Base-by-base conservation (phyloP, 2,888 invertebrate genomes). In the Xestoiulus laeticollis region DNA sequence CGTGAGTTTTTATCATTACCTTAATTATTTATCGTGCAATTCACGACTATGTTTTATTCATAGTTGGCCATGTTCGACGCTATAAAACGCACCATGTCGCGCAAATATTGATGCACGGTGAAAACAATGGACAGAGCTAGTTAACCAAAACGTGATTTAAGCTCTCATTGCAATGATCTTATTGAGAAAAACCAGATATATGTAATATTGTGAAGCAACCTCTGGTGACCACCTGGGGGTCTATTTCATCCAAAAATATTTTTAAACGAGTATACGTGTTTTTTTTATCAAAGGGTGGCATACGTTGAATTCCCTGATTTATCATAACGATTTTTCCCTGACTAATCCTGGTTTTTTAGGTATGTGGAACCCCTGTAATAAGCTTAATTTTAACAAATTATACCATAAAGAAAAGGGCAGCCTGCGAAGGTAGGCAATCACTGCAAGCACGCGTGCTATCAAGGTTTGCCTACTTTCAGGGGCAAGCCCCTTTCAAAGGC, bases 11-110 rank as follows among this genome's bases (percentile, higher is more conserved):
- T 68, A 59, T 68, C 68, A 26, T 68, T 26, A 22, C 26, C 12
- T 68, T 26, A 68, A 68, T 68, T 68, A 68, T 68, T 68, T 68
- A 68, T 26, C 26, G 68, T 12, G 68, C 68, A 68, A 59, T 59
- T 59, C 19, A 16, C n/a, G 59, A 59, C 4, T 8, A 59, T 68
- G 26, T 26, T 22, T 68, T 68, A 68, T 68, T 68, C 68, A 68
- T 68, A n/a, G 68, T 12, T 68, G 68, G 68, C 68, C 68, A 22
- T 68, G 26, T 68, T 68, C 2, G 26, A 26, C 26, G 68, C 26
- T 22, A 68, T 68, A 26, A 68, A 68, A 68, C 68, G 68, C 26
- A 6, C n/a, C 19, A 59, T 19, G 59, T 4, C n/a, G 59, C 59
- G n/a, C n/a, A 8, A 3, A 48, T 48, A 48, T 16, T 53, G 16